Conservation (phyloP, 2,888 invertebrate genomes). For the Sericinus montela region DNA sequence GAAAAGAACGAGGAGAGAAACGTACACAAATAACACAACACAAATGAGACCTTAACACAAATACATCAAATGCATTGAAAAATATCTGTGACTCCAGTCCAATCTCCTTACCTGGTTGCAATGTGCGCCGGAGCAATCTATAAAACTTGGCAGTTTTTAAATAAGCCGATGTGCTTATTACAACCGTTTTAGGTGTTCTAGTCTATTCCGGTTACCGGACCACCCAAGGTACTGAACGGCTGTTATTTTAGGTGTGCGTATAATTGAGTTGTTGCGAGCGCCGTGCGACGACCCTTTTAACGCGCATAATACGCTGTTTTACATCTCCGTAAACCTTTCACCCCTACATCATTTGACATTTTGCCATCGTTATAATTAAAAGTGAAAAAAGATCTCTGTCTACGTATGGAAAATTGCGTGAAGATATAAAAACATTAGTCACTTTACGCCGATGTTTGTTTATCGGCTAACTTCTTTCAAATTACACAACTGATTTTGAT, state of each 20-base stretch:
- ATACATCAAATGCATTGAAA: no score
- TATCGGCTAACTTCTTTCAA: no score
- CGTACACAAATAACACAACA: no score
- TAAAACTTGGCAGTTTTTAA: slow-evolving; percentile 32
- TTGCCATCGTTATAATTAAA: not conserved
- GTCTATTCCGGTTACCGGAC: slow-evolving; percentile 60
- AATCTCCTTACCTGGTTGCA: not conserved
- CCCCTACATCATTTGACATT: slow-evolving; percentile 20
- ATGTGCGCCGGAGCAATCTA: slow-evolving; percentile 12
- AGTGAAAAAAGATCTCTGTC: no score
- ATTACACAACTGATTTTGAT: no score
- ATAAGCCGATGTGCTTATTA: slow-evolving; percentile 52
- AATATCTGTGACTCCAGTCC: not conserved
- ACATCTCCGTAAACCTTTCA: slow-evolving; percentile 42
- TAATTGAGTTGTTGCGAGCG: slow-evolving; percentile 71
- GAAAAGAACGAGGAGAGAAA: no score
- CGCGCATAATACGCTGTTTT: slow-evolving; percentile 61
- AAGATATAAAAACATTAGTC: no score
- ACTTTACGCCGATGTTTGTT: no score
- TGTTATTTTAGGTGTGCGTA: slow-evolving; percentile 71
- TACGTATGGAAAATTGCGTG: no score
- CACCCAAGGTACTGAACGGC: slow-evolving; percentile 29
- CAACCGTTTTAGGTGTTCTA: slow-evolving; percentile 36
- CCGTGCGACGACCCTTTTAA: slow-evolving; percentile 51
- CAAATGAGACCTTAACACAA: no score